Evolutionary conservation across 2,113 vertebrate species (phyloP), one percentile per base, ranked within the genome.

Genomic region (Pithys albifrons): DNA sequence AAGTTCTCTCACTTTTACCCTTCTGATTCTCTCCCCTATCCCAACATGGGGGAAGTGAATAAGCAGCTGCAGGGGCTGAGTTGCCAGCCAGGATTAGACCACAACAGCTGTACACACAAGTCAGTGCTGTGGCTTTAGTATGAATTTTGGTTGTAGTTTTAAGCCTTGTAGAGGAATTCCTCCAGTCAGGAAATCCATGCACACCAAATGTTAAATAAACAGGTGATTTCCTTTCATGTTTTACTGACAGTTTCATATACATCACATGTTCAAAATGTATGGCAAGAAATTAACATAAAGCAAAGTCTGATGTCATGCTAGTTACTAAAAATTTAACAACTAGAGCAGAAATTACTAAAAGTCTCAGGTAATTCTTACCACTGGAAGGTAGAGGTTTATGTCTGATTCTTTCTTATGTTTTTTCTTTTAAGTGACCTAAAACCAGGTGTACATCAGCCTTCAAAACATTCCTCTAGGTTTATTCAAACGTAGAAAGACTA

Each of bases 1-100:
- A 2, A 18, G 19, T 41, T 55, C 18, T 12, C 31, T 80, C 25
- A 43, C 31, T 58, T 51, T 23, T 23, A 37, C 14, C 37, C 45
- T 74, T 33, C 18, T 45, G 22, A 2, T 52, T 66, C 37, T 74
- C 9, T 59, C 33, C 14, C 9, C 33, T 28, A 61, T 46, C 19
- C 46, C 0, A 0, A 14, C 9, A 6, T 6, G 12, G 12, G 28
- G 33, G 23, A 24, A 7, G 7, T 39, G 39, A 61, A 33, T 12
- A 39, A 81, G 18, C 12, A 6, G 31, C 52, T 67, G 33, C 28
- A 41, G 52, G n/a, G 23, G n/a, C n/a, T 61, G n/a, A 39, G 27
- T 29, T 29, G 25, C 25, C 37, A 64, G 37, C 27, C 41, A 27
- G 37, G 27, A 39, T 29, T 64, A 41, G 41, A 64, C 61, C 37